Percentiles rank a stretch among this genome's conserved stretches.
Conservation (phyloP, 2,888 invertebrate species). For the Nasonovia ribisnigri region DNA sequence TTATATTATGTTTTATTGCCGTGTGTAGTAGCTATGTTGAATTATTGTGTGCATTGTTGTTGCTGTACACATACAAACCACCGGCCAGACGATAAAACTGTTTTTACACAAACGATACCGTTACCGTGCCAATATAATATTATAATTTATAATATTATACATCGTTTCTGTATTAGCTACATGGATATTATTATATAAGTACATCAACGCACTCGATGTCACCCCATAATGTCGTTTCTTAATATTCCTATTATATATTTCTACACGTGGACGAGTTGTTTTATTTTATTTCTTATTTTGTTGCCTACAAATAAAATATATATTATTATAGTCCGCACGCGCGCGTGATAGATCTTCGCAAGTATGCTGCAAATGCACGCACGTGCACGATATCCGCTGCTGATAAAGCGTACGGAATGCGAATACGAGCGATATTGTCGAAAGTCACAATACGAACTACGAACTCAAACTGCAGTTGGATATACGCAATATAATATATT, state of each 20-base stretch:
- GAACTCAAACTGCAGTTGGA: background rate
- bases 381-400: background rate
- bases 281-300: background rate
- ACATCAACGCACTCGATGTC: background rate
- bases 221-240: background rate
- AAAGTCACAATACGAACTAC: background rate
- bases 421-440: background rate
- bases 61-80: background rate
- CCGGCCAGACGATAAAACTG: background rate
- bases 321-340: background rate
- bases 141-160: background rate
- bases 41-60: constrained; percentile 10
- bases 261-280: background rate
- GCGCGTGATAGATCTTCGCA: background rate
- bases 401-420: background rate
- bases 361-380: background rate
- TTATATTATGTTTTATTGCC: background rate
- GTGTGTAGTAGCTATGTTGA: background rate
- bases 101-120: background rate
- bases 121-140: background rate
- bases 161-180: background rate
- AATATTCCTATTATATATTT: background rate
- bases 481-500: background rate
- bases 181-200: background rate
- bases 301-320: background rate